Evolutionary conservation across 2,888 invertebrate genomes (phyloP).

Genomic region (Geophilus truncorum): DNA sequence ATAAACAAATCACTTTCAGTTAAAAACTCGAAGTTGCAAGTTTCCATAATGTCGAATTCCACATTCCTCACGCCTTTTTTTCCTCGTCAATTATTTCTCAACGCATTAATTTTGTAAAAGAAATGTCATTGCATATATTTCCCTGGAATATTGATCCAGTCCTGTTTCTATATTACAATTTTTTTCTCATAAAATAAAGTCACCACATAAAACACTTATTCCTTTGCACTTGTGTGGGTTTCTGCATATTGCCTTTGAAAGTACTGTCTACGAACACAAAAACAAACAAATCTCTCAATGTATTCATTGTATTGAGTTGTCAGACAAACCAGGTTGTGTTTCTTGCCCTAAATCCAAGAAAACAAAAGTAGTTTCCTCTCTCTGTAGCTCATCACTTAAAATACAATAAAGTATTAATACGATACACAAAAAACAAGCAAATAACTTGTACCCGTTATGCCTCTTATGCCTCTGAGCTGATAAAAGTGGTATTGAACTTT

Average conservation of each 20-base stretch:
- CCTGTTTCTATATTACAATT: not conserved
- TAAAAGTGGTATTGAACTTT: not conserved
- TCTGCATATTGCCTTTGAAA: not conserved
- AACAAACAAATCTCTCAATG: not conserved
- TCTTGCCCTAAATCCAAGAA: not conserved
- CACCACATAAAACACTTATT: not conserved
- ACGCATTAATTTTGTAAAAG: not conserved
- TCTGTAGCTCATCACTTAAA: not conserved
- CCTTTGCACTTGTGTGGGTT: not conserved
- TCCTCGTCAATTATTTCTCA: no score
- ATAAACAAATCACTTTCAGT: not conserved
- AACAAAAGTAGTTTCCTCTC: slow-evolving; percentile 25
- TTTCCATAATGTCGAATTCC: not conserved
- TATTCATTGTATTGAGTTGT: not conserved
- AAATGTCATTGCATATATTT: slow-evolving; percentile 3
- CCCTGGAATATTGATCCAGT: not conserved
- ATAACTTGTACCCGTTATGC: not conserved
- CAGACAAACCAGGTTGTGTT: not conserved
- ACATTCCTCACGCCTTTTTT: not conserved
- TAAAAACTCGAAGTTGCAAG: not conserved
- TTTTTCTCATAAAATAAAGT: not conserved
- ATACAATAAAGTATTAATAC: not conserved
- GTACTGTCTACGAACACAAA: not conserved
- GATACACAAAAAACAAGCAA: not conserved
- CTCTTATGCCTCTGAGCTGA: not conserved